Percentiles rank a stretch among this genome's conserved stretches.
Conservation (phyloP, 1,140 invertebrate species). For the Drosophila asahinai region DNA sequence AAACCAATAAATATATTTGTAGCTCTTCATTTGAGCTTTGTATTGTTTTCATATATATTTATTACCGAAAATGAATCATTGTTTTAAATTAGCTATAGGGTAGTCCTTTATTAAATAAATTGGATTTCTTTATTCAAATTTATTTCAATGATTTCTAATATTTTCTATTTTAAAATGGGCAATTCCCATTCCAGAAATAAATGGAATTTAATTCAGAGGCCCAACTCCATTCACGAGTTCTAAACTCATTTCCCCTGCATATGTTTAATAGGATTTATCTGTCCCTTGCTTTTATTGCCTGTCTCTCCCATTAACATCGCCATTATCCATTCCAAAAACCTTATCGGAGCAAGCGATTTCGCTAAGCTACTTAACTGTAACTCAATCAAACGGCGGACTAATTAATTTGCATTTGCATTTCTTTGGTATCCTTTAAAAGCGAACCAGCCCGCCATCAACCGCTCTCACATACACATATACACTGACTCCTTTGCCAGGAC, state of each 20-base stretch:
- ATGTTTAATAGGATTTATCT: conserved; percentile 2
- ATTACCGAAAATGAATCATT: neutral
- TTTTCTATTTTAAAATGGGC: neutral
- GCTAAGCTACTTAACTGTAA: conserved; percentile 47
- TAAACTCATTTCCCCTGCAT: conserved; percentile 6
- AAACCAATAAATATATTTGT: neutral
- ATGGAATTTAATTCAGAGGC: neutral
- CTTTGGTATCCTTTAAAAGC: conserved; percentile 37
- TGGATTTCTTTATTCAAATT: too few relatives aligned
- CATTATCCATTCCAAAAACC: conserved; percentile 38
- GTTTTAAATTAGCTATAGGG: neutral
- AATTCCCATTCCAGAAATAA: neutral
- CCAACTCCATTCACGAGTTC: neutral
- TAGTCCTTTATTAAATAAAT: neutral
- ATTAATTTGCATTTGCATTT: conserved; percentile 75
- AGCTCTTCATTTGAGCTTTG: too few relatives aligned
- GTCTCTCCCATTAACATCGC: conserved; percentile 20
- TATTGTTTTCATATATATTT: neutral
- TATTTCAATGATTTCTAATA: neutral
- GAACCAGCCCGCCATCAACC: neutral
- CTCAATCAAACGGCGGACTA: conserved; percentile 56
- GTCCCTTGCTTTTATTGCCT: conserved; percentile 6
- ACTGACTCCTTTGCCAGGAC: neutral
- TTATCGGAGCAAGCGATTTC: conserved; percentile 24
- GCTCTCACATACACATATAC: neutral